These are phyloP conservation scores for Tauraco erythrolophus DNA, from an alignment of 2,113 vertebrate genomes.

Conservation along the genomic window DNA sequence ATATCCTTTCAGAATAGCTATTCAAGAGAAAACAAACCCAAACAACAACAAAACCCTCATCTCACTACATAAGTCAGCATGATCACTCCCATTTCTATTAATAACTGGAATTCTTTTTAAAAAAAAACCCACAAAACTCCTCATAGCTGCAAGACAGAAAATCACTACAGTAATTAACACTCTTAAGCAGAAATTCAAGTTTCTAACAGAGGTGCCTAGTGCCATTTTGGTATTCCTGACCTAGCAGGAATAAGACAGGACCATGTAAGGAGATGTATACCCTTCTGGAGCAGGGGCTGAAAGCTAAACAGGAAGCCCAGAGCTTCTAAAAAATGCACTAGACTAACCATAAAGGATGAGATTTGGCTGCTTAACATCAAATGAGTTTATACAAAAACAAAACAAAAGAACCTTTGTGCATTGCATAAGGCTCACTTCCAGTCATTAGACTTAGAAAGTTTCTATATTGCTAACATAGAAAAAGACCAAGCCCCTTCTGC, in stretches of 20 bases:
- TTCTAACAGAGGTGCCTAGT: neutral
- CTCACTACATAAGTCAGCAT: neutral
- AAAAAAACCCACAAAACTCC: neutral
- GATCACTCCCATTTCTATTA: neutral
- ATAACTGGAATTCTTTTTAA: neutral
- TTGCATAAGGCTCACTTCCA: neutral
- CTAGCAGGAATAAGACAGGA: neutral
- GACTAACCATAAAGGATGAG: constrained; percentile 7
- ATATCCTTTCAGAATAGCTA: neutral
- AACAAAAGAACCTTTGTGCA: constrained; percentile 30
- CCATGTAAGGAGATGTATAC: constrained; percentile 4
- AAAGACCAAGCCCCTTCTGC: neutral
- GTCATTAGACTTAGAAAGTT: neutral
- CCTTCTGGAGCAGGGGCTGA: neutral
- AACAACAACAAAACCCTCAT: neutral
- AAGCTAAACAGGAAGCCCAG: neutral
- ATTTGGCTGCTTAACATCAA: constrained; percentile 24
- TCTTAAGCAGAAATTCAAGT: neutral
- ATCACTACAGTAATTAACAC: neutral
- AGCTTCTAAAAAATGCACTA: neutral
- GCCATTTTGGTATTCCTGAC: neutral
- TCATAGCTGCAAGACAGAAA: neutral
- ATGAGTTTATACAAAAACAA: constrained; percentile 31
- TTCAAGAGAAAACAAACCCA: neutral
- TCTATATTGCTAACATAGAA: neutral